phyloP scores from a whole-genome alignment of 2,113 vertebrate genomes.

The Capreolus pygargus region DNA sequence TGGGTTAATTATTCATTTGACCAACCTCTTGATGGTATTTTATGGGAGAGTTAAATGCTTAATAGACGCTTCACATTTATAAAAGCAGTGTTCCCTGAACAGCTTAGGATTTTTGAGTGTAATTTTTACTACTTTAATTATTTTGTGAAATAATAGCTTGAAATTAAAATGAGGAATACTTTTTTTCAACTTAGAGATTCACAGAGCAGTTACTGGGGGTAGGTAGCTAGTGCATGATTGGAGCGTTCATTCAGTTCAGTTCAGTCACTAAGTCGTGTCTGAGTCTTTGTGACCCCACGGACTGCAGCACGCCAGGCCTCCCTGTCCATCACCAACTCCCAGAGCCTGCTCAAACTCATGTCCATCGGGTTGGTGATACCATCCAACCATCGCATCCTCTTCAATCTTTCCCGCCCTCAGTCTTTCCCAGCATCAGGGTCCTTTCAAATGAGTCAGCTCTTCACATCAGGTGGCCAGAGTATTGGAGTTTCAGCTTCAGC shows the following conservation, averaged over 20 bases:
- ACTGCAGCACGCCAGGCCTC: not conserved
- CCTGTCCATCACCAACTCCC: not conserved
- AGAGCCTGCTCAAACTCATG: not conserved
- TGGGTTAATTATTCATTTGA: not conserved
- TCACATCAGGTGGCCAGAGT: not conserved
- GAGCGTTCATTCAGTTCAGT: not conserved
- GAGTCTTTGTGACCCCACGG: not conserved
- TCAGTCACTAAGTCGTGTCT: accelerated
- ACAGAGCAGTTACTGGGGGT: not conserved
- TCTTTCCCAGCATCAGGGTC: not conserved
- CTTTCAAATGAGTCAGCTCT: not conserved
- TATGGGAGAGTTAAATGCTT: not conserved
- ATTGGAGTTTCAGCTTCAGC: not conserved
- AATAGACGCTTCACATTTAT: not conserved
- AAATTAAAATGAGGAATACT: not conserved
- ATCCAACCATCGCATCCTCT: not conserved
- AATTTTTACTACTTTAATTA: conserved; percentile 25
- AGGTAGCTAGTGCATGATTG: not conserved
- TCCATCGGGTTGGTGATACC: not conserved
- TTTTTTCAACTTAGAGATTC: not conserved
- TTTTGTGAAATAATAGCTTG: not conserved
- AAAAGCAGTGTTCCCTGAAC: not conserved
- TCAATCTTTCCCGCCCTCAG: not conserved
- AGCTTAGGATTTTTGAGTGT: not conserved
- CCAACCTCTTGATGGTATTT: not conserved